phyloP scores from a whole-genome alignment of 2,888 invertebrate species.

The Drosophila hamatofila region DNA sequence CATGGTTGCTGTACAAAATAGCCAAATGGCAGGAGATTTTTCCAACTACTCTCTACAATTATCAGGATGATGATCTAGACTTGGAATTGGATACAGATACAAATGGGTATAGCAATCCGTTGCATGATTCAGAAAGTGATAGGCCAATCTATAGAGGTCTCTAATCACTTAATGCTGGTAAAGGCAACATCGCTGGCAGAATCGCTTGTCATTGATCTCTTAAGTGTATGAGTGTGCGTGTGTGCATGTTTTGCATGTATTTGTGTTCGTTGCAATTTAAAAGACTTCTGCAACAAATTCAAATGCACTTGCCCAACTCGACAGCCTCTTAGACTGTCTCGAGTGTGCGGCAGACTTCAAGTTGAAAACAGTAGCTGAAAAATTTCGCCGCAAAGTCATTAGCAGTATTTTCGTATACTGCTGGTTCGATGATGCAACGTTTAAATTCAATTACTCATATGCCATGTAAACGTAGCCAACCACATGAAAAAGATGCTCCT shows the following conservation, averaged over 20 bases:
- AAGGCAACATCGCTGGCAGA: neutral
- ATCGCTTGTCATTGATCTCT: conserved; percentile 48
- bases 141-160: conserved; percentile 6
- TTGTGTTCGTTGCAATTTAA: conserved; percentile 14
- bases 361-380: conserved; percentile 18
- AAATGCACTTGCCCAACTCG: conserved; percentile 8
- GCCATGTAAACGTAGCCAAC: conserved; percentile 24
- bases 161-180: neutral
- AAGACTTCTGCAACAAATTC: conserved; percentile 28
- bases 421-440: conserved; percentile 36
- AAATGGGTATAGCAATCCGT: conserved; percentile 7
- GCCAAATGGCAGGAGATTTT: conserved; percentile 30
- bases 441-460: conserved; percentile 65
- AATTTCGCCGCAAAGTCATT: conserved; percentile 50
- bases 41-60: conserved; percentile 24
- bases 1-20: conserved; percentile 49
- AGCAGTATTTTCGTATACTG: conserved; percentile 32
- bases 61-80: conserved; percentile 40
- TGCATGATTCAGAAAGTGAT: conserved; percentile 5
- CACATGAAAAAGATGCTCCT: conserved; percentile 36
- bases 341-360: conserved; percentile 42
- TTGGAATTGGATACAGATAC: conserved; percentile 42
- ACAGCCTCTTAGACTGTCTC: conserved; percentile 62
- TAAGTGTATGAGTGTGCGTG: conserved; percentile 15
- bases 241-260: neutral